phyloP scores from a whole-genome alignment of 2,797 vertebrate species.

The Neostethus bicornis region DNA sequence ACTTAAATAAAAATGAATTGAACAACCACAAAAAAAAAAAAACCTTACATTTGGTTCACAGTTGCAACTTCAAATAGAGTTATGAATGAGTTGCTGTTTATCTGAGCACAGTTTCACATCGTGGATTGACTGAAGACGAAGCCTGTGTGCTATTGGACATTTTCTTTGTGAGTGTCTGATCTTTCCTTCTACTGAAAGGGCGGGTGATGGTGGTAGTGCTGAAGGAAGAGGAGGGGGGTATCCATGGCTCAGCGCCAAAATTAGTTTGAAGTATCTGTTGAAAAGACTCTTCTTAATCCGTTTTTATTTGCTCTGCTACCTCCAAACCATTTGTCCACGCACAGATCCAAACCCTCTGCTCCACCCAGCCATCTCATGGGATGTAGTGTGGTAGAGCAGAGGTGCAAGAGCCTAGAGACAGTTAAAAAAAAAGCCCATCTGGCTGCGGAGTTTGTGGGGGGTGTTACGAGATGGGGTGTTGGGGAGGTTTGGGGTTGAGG shows the following conservation, averaged over 20 bases:
- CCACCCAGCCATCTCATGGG: constrained; percentile 74
- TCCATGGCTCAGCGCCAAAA: constrained; percentile 72
- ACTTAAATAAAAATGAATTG: background rate
- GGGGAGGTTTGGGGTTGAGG: constrained; percentile 80
- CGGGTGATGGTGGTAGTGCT: background rate
- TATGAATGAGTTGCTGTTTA: background rate
- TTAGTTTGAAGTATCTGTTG: constrained; percentile 85
- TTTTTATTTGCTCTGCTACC: constrained; percentile 94
- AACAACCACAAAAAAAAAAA: background rate
- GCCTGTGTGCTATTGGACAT: constrained; percentile 52
- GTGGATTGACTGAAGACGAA: constrained; percentile 33
- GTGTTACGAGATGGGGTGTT: constrained; percentile 47
- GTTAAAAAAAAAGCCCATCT: constrained; percentile 97
- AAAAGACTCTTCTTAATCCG: constrained; percentile 91
- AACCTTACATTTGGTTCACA: background rate
- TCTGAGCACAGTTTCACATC: constrained; percentile 26
- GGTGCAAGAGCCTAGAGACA: constrained; percentile 96
- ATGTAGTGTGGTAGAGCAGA: constrained; percentile 95
- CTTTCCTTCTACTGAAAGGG: constrained; percentile 52
- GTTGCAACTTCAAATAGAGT: constrained; percentile 4
- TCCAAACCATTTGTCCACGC: constrained; percentile 97
- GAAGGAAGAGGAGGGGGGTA: constrained; percentile 16
- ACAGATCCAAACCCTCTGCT: constrained; percentile 64
- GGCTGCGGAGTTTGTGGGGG: constrained; percentile 68
- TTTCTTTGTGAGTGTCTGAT: constrained; percentile 63